Percentiles rank a stretch among this genome's conserved stretches.
These are phyloP conservation scores for Thysanoteuthis rhombus DNA, from an alignment of 2,888 invertebrate species.

Conservation along the genomic window DNA sequence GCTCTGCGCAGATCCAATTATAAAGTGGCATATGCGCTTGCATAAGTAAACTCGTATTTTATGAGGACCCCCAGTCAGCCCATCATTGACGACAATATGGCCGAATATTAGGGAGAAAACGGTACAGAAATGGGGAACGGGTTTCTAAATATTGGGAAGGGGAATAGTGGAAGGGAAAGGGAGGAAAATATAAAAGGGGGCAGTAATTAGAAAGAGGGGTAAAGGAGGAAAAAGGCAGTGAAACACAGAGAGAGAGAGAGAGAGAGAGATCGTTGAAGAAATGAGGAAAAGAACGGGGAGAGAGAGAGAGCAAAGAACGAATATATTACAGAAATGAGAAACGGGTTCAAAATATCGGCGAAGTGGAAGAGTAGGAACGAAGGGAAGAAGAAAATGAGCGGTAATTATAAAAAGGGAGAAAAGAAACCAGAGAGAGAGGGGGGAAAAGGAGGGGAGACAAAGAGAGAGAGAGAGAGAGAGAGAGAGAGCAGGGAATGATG, in stretches of 20 bases:
- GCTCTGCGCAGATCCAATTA: not conserved
- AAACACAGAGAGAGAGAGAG: not conserved
- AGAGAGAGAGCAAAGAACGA: not conserved
- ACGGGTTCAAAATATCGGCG: no score
- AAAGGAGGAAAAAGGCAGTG: not conserved
- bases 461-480: not conserved
- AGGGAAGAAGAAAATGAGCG: no score
- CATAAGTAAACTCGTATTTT: not conserved
- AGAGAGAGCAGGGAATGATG: not conserved
- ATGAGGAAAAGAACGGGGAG: no score
- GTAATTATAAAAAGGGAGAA: no score
- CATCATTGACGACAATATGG: not conserved
- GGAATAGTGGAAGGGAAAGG: not conserved
- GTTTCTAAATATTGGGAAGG: not conserved
- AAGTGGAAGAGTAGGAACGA: no score
- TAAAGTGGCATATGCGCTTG: not conserved
- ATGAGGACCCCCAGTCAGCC: slow-evolving; percentile 12
- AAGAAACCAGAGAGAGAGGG: no score
- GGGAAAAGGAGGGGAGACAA: no score
- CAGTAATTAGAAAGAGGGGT: no score
- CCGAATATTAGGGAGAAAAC: not conserved
- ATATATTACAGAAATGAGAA: no score
- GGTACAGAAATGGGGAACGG: not conserved
- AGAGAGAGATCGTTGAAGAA: no score
- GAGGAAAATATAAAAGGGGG: no score